Evolutionary conservation across 2,113 vertebrate species (phyloP), one percentile per base, ranked within the genome.

Genomic region (Atractosteus spatula): DNA sequence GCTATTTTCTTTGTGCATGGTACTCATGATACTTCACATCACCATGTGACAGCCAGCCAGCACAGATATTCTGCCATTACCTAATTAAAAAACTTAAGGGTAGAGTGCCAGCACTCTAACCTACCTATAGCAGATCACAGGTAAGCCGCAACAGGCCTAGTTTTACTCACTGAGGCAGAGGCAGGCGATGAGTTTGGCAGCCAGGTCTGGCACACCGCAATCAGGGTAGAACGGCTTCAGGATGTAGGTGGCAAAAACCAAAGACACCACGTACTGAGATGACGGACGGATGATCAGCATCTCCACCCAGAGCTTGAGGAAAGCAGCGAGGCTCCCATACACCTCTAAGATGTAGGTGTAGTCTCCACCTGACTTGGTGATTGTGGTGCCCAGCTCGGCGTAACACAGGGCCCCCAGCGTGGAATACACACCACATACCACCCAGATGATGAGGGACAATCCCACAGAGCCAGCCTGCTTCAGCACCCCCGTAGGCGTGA

Each of bases 241-340:
- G 1, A 89, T 85, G 77, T 91, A 90, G 12, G 86, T 90, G 7
- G 90, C 90, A 2, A 91, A 91, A 74, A 91, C 90, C 81, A 91
- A 83, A 0, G 89, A 90, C 73, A 91, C 88, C 68, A 91, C 89
- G 7, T 91, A 91, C 75, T 91, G 90, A 0, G 90, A 91, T 0
- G 90, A 89, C 0, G 90, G 90, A 3, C 90, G 83, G 51, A 91
- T 91, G 73, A 91, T 90, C n/a, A 91, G 87, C 90, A 91, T 90
- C 80, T 91, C 90, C 74, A 91, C 81, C 90, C 90, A 91, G 63
- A 91, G 84, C 69, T 91, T 90, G 0, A 91, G 79, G 68, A 91
- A 91, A 45, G 89, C 90, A 0, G 81, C 85, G 76, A 91, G 84
- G 63, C 89, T 85, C 0, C 90, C 90, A 2, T 91, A 91, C 45